Conservation (phyloP, 2,888 invertebrate species). For the Leptinotarsa rubiginosa region DNA sequence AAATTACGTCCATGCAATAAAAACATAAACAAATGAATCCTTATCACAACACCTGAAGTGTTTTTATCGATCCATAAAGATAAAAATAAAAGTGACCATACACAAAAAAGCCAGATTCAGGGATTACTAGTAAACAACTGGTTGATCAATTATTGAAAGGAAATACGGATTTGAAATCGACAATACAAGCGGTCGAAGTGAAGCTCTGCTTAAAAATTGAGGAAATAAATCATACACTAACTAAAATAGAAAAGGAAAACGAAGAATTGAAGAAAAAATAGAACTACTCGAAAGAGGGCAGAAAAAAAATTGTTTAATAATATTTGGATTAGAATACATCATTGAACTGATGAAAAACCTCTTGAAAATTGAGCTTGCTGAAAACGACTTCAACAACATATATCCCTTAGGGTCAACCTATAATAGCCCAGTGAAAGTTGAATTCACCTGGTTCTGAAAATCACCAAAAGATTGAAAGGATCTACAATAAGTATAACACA, state of each 20-base stretch:
- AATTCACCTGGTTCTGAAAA: slow-evolving; percentile 10
- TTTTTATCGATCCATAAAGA: neutral
- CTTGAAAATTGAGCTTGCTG: neutral
- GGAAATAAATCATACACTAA: neutral
- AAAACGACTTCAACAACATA: slow-evolving; percentile 12
- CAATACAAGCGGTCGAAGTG: slow-evolving; percentile 16
- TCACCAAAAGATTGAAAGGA: slow-evolving; percentile 2
- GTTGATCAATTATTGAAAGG: neutral
- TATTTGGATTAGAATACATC: slow-evolving; percentile 8
- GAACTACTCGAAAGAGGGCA: neutral
- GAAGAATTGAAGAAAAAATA: slow-evolving; percentile 10
- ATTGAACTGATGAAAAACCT: slow-evolving; percentile 5
- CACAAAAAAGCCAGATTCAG: neutral
- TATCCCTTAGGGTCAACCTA: neutral
- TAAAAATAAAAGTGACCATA: neutral
- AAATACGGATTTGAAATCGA: slow-evolving; percentile 2
- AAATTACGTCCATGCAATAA: neutral
- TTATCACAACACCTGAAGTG: neutral
- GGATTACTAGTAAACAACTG: neutral
- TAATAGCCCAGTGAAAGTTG: slow-evolving; percentile 14
- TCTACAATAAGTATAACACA: slow-evolving; percentile 12
- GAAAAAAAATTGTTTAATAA: slow-evolving; percentile 11
- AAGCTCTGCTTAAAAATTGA: slow-evolving; percentile 13
- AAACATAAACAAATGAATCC: neutral
- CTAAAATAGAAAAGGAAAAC: slow-evolving; percentile 10